Evolutionary conservation across 1,140 invertebrate genomes (phyloP).

Genomic region (Leptoteleia sp.): DNA sequence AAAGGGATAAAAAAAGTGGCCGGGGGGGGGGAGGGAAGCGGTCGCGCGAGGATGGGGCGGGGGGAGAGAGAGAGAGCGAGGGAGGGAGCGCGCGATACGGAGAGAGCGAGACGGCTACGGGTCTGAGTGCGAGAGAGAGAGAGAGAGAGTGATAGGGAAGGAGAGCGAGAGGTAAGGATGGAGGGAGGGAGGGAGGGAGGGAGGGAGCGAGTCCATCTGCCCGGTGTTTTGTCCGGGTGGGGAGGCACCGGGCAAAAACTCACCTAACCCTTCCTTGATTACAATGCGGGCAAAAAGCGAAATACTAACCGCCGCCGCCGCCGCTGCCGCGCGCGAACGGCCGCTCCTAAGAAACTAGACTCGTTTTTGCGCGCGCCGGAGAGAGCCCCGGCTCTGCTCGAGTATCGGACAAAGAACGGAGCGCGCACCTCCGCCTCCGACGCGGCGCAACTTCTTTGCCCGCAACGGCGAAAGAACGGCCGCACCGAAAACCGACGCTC

Average conservation of each 20-base stretch:
- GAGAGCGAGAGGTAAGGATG: no score
- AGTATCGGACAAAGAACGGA: slow-evolving; percentile 78
- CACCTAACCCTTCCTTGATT: slow-evolving; percentile 82
- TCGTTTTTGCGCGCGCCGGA: slow-evolving; percentile 77
- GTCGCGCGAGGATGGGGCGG: no score
- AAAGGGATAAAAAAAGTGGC: no score
- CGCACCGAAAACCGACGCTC: slow-evolving; percentile 8
- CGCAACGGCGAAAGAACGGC: slow-evolving; percentile 36
- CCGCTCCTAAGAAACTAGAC: slow-evolving; percentile 81
- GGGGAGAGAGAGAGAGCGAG: no score
- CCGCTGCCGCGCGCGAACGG: slow-evolving; percentile 67
- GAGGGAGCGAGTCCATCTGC: slow-evolving; percentile 81
- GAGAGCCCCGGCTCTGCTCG: slow-evolving; percentile 68
- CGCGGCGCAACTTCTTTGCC: slow-evolving; percentile 40
- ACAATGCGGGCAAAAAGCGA: slow-evolving; percentile 82
- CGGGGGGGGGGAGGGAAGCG: no score
- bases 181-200: slow-evolving; percentile 50
- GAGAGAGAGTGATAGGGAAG: slow-evolving; percentile 42
- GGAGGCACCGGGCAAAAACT: slow-evolving; percentile 77
- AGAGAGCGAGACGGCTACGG: no score
- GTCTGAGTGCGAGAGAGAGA: slow-evolving; percentile 35
- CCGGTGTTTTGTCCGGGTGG: slow-evolving; percentile 79
- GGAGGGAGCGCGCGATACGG: no score
- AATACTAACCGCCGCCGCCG: slow-evolving; percentile 81
- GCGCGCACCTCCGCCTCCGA: slow-evolving; percentile 56